Conservation (phyloP, 1,140 invertebrate genomes). For the silkworm (Bombyx mori) region ASM3026992v2 NC_085131.1:5389001-5389500, state of each 20-base stretch:
- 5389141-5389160: slow-evolving; percentile 1
- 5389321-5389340: background rate
- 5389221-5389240: slow-evolving; percentile 36
- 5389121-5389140: no score
- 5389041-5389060: no score
- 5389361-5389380: slow-evolving; percentile 52
- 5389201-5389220: slow-evolving; percentile 49
- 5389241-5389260: slow-evolving; percentile 30
- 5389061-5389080: no score
- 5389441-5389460: background rate
- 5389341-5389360: slow-evolving; percentile 13
- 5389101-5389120: no score
- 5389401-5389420: slow-evolving; percentile 32
- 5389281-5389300: no score
- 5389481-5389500: slow-evolving; percentile 1
- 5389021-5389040: no score
- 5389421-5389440: slow-evolving; percentile 1
- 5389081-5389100: no score
- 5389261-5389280: no score
- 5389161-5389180: slow-evolving; percentile 73
- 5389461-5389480: background rate
- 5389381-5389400: slow-evolving; percentile 47
- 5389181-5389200: slow-evolving; percentile 61
- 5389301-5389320: no score
- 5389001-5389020: no score